Base-by-base conservation (phyloP, 2,797 vertebrate species). In the Percopsis omiscomaycus region DNA sequence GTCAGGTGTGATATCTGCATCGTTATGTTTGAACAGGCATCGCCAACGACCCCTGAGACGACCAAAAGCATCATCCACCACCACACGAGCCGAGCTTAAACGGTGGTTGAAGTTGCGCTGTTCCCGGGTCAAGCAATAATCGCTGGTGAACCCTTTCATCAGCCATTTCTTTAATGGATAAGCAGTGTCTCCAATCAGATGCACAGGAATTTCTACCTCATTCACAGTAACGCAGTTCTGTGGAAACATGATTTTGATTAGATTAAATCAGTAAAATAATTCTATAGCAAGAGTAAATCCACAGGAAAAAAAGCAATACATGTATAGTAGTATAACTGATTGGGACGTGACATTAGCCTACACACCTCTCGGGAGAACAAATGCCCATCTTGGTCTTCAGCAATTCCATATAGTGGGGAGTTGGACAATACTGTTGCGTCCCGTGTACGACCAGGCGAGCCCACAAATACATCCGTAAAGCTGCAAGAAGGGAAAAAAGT, bases 61-160 rank as follows among this genome's bases (percentile, higher is more conserved):
- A 6, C 59, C 42, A 11, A 68, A 68, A 6, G 68, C 55, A 5
- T 69, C 45, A 11, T 70, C 42, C 5, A 48, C 61, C 30, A 70
- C 61, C 61, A 64, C 53, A 5, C 42, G 9, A 42, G 68, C 55
- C 4, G 48, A 64, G 48, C 48, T 64, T 28, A 70, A 46, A 30
- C 37, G 11, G 32, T 46, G 45, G 55, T 64, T 69, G 48, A 46
- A 69, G 27, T 28, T 29, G 3, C 5, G 6, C 49, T 69, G 54
- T 30, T 64, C 22, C 50, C 11, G 15, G 47, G 47, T 48, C n/a
- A 13, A 48, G 47, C 37, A 37, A 10, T 15, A 48, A 10, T 15
- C 12, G 47, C n/a, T 13, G n/a, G 12, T 48, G 6, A 48, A 48
- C 12, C 47, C 47, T 48, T 48, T 48, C 47, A 48, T 48, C 13